Evolutionary conservation across 37 sponge, comb jelly and placozoan species (phyloP).

Genomic region (Aplysina aerophoba): DNA sequence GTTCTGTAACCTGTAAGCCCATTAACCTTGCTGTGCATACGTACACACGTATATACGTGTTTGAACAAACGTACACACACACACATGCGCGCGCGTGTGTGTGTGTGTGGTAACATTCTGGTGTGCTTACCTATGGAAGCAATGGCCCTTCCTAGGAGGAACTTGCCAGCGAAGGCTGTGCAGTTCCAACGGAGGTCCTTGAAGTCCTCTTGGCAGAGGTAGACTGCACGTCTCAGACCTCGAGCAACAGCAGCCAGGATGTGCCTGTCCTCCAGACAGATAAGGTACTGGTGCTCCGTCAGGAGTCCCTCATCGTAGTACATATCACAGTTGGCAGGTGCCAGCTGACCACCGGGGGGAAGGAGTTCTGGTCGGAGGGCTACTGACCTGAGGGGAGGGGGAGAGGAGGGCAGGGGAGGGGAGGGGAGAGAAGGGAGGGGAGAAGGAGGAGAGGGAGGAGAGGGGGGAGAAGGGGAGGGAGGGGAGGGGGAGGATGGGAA

Average conservation of each 20-base stretch:
- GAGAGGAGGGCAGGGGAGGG: neutral
- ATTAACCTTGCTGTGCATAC: no score
- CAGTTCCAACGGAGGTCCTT: neutral
- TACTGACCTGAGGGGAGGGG: neutral
- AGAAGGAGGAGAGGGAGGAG: no score
- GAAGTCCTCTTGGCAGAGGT: neutral
- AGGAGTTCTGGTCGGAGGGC: neutral
- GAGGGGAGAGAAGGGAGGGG: neutral
- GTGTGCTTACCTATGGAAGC: neutral
- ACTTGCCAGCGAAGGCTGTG: neutral
- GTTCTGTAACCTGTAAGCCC: no score
- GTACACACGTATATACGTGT: no score
- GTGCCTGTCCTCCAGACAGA: slow-evolving; percentile 4
- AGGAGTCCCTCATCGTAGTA: neutral
- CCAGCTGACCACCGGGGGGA: neutral
- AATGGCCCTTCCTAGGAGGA: slow-evolving; percentile 2
- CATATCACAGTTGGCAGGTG: neutral
- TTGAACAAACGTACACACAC: no score
- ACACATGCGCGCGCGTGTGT: no score
- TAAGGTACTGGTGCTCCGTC: neutral
- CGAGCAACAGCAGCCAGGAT: slow-evolving; percentile 14
- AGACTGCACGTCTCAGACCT: slow-evolving; percentile 13
- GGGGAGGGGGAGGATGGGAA: neutral
- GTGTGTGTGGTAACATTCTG: no score
- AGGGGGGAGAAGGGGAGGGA: no score